Conservation (phyloP, 2,113 vertebrate genomes). For the Callospermophilus lateralis region DNA sequence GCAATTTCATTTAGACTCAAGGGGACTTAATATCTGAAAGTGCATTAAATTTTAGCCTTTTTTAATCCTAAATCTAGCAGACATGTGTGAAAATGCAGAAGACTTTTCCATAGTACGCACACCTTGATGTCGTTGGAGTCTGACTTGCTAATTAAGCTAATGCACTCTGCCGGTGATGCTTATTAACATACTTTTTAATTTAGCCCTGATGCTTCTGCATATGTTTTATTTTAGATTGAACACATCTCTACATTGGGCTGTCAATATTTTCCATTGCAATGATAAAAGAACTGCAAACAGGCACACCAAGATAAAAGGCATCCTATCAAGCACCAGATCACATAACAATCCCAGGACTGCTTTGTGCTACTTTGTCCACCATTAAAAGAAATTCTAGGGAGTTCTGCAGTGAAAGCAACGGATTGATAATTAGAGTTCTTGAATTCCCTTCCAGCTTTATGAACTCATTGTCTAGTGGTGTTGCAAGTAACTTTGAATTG, state of each 20-base stretch:
- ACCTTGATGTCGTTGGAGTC: background rate
- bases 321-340: too few species aligned
- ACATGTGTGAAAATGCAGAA: background rate
- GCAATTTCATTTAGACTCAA: conserved; percentile 39
- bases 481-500: background rate
- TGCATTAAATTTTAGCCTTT: background rate
- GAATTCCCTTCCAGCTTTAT: background rate
- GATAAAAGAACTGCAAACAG: background rate
- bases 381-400: background rate
- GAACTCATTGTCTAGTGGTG: background rate
- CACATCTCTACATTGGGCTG: background rate
- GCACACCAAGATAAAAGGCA: background rate
- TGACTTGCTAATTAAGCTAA: conserved; percentile 47
- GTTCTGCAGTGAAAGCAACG: background rate
- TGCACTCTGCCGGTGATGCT: background rate
- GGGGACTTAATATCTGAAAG: background rate
- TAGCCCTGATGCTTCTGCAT: background rate
- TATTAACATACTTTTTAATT: background rate
- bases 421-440: background rate
- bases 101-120: background rate
- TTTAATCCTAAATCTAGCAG: conserved; percentile 8
- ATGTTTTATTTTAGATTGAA: background rate
- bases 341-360: background rate
- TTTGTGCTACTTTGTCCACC: background rate
- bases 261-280: background rate